Base-by-base conservation (phyloP, 2,888 invertebrate species). In the Andrena fulva region DNA sequence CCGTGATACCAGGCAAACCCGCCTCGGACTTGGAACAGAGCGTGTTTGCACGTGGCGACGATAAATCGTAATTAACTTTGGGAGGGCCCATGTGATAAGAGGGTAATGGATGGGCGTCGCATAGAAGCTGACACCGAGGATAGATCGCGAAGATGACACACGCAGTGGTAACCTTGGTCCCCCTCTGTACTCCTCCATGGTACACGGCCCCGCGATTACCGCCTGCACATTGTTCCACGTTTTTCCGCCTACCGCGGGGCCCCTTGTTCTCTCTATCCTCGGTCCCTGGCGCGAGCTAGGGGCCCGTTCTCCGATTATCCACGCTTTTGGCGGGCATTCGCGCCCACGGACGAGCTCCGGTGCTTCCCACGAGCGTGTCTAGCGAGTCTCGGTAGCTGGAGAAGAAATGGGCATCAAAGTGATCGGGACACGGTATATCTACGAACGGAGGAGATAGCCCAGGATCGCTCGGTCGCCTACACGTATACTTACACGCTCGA, bases 221-320 rank as follows among this genome's bases (percentile, higher is more conserved):
- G 69, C 56, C 77, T 67, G 24, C 69, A 62, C 54, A 48, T 35
- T 59, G 52, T 60, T 33, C 63, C 62, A 72, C 8, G 48, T 64
- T 70, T 67, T 70, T 71, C 54, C 69, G 29, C 56, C 56, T 24
- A 31, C 29, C 35, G 50, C 50, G 42, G 56, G 35, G 48, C 33
- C 35, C 75, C 66, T 76, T 42, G 16, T 77, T 76, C 59, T 69
- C 31, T 20, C 16, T 8, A 1, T 50, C 64, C 56, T 66, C 56
- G 29, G 31, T 59, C 3, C 24, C 35, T 33, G 50, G 56, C 64
- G 72, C 63, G 63, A 69, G 64, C 67, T 52, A 66, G 68, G 42
- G 54, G 70, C 71, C 82, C 74, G 77, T 87, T 84, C 73, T 52
- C 68, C 64, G 85, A 87, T 87, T 89, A 83, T 89, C 82, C 80